Evolutionary conservation across 2,113 vertebrate species (phyloP), one percentile per base, ranked within the genome.

Genomic region (Phrynosoma blainvillii): DNA sequence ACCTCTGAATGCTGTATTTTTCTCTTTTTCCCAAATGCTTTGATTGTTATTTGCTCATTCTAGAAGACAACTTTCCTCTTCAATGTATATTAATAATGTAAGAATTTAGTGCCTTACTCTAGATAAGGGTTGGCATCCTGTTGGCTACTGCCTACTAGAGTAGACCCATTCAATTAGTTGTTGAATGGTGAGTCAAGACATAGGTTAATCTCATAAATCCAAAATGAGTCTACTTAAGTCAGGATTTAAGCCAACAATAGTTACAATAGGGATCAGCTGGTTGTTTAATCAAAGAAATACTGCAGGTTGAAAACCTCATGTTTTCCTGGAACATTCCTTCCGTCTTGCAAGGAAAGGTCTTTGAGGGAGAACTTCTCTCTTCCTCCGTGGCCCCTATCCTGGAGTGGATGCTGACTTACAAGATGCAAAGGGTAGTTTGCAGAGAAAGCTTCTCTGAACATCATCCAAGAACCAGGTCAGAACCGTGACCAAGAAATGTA

Each of bases 91-190:
- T 86, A 83, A 68, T 74, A 10, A 71, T 85, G 16, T 86, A 87
- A 40, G 78, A 88, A 52, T 40, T 5, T 54, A 87, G 89, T 91
- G 88, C 88, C 92, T 86, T 88, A 47, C 84, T 89, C 30, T 87
- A 85, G 11, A 66, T 52, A 80, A 90, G 18, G 23, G 65, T 7
- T 66, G 47, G 47, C 47, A 47, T 47, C 47, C 47, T 47, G 47
- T 47, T 47, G 47, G 47, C 47, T 4, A 47, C 3, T 47, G 47
- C 47, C 47, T 47, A 47, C 47, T 47, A 47, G 47, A 47, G 47
- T 36, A 36, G 36, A 36, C 36, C 36, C 36, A 36, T 36, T 36
- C 36, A 36, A 36, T 36, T 36, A 36, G 2, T 47, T 47, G 47
- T 47, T 47, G 5, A 47, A 47, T 47, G 47, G 47, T 47, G 47